Evolutionary conservation across 2,888 invertebrate genomes (phyloP), one percentile per base, ranked within the genome.

Genomic region (Dioctria rufipes): DNA sequence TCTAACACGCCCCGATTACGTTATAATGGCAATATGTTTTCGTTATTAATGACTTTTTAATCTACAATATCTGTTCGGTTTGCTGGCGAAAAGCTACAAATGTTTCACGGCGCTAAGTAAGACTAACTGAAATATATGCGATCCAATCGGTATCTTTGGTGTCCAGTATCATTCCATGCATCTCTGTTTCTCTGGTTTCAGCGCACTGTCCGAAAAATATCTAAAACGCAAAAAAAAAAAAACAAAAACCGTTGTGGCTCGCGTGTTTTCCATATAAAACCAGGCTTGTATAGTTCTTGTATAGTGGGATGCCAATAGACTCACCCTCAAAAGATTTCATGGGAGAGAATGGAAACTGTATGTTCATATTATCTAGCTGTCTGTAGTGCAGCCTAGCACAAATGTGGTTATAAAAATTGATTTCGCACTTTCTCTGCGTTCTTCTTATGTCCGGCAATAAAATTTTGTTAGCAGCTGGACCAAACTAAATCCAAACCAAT

Each of bases 331-430:
- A 11, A 0, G n/a, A 65, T 6, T 65, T 40, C n/a, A 65, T n/a
- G n/a, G 11, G n/a, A 40, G 40, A 8, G 42, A 42, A 65, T 42
- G 40, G 65, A 65, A 65, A 65, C 11, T 39, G 4, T 60, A 65
- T 37, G 11, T n/a, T 42, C 25, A 25, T 25, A 25, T 25, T 25
- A 25, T 25, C 25, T 25, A 25, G 25, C 25, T 25, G 25, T 25
- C 25, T 25, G 25, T 25, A 25, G 25, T 25, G 8, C 9, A 37
- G 37, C 5, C 11, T 63, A 40, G 46, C 58, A 43, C 46, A 5
- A 13, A 67, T 4, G 37, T 69, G 51, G 69, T 69, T 51, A 5
- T 69, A 69, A 69, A 25, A 69, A 69, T 69, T 69, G 69, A 69
- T 69, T 69, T 49, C 40, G 3, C 51, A 69, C 69, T 69, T 49